Percentiles rank a stretch among this genome's conserved stretches.
Conservation (phyloP, 2,113 vertebrate genomes). For the Pseudorhombus dupliciocellatus region DNA sequence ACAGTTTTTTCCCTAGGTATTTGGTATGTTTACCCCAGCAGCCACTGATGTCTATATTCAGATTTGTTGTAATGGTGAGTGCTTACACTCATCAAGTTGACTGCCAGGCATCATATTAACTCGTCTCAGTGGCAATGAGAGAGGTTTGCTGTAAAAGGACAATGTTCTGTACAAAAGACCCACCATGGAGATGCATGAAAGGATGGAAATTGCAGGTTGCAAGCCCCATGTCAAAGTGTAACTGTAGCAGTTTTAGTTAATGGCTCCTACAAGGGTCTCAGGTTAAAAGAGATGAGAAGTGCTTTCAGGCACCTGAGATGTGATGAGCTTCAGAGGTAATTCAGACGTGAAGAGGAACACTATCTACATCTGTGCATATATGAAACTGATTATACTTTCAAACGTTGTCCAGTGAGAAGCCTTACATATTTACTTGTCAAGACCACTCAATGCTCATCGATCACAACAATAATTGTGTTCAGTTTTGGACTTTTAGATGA, state of each 20-base stretch:
- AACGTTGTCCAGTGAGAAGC: too few relatives aligned
- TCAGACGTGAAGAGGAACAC: not conserved
- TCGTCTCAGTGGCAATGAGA: not conserved
- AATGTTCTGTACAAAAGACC: not conserved
- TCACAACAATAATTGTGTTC: not conserved
- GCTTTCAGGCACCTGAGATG: slow-evolving; percentile 20
- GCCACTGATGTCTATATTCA: not conserved
- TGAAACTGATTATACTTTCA: not conserved
- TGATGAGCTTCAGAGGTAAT: not conserved
- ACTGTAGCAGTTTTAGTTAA: slow-evolving; percentile 23
- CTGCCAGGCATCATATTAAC: not conserved
- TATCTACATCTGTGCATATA: not conserved
- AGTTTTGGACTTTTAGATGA: too few relatives aligned
- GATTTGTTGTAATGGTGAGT: too few relatives aligned
- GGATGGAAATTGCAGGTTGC: too few relatives aligned
- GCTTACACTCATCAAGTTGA: too few relatives aligned
- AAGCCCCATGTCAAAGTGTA: not conserved
- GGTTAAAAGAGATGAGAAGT: slow-evolving; percentile 15
- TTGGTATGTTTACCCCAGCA: not conserved
- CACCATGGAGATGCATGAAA: not conserved
- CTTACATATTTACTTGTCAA: not conserved
- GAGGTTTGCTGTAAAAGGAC: not conserved
- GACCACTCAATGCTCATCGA: not conserved
- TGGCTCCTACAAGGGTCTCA: slow-evolving; percentile 11
- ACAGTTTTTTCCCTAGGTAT: not conserved